These are phyloP conservation scores for Argynnis bischoffii DNA, from an alignment of 2,888 invertebrate genomes.

Conservation along the genomic window DNA sequence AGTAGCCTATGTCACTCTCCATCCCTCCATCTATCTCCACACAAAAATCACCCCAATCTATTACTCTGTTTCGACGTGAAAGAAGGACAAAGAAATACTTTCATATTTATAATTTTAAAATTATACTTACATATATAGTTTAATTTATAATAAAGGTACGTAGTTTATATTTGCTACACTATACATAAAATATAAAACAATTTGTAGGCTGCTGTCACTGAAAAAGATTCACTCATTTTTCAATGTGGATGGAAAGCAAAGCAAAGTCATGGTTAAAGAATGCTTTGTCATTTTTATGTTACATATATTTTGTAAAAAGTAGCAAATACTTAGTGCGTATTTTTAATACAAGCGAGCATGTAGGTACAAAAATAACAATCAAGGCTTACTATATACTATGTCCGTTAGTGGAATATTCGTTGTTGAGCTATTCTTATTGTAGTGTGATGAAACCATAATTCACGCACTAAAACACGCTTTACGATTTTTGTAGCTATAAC, in stretches of 20 bases:
- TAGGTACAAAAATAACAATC: conserved; percentile 7
- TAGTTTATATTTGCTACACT: not conserved
- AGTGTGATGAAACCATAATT: not conserved
- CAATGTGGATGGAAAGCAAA: conserved; percentile 26
- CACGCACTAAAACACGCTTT: not conserved
- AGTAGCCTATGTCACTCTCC: too few relatives aligned
- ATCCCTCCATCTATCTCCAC: too few relatives aligned
- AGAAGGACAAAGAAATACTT: too few relatives aligned
- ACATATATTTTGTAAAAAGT: conserved; percentile 1
- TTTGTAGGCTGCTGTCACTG: conserved; percentile 29
- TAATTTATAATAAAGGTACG: too few relatives aligned
- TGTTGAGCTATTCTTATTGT: not conserved
- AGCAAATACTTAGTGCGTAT: conserved; percentile 11
- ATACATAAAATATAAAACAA: conserved; percentile 16
- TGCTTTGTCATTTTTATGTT: conserved; percentile 24
- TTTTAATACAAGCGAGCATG: conserved; percentile 5
- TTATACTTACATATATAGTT: too few relatives aligned
- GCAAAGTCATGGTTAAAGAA: conserved; percentile 24
- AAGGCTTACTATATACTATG: not conserved
- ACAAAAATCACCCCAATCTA: too few relatives aligned
- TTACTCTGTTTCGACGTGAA: too few relatives aligned
- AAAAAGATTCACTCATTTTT: conserved; percentile 34
- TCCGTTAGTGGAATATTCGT: not conserved
- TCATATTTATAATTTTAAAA: too few relatives aligned
- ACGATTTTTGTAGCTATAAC: not conserved